Conservation (phyloP, 2,113 vertebrate genomes). For the Tragelaphus buxtoni region DNA sequence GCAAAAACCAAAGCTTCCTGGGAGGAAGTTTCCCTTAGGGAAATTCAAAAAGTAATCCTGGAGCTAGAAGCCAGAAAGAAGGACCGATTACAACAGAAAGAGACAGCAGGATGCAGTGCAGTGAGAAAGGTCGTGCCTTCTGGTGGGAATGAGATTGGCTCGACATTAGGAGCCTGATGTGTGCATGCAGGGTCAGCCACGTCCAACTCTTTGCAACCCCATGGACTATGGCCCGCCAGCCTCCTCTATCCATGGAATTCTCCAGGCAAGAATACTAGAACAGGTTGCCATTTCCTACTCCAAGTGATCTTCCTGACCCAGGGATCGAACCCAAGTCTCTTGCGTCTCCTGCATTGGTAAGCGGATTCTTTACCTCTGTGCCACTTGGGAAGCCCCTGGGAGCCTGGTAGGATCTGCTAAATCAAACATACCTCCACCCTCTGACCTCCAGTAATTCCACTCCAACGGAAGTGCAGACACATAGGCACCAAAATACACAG, state of each 20-base stretch:
- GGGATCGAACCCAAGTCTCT: background rate
- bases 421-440: background rate
- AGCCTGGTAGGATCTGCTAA: background rate
- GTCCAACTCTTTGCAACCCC: background rate
- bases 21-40: background rate
- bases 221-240: background rate
- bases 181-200: fast-evolving
- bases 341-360: background rate
- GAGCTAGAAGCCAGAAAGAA: background rate
- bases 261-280: background rate
- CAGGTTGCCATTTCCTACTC: background rate
- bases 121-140: background rate
- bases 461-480: background rate
- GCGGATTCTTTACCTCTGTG: background rate
- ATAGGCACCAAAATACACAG: background rate
- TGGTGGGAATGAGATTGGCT: background rate
- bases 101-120: background rate
- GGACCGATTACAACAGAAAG: background rate
- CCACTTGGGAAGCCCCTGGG: background rate
- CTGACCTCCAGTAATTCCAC: background rate
- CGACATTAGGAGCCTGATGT: background rate
- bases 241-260: background rate
- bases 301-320: background rate
- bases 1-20: background rate
- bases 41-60: background rate